These are phyloP conservation scores for Coptodon rendalli DNA, from an alignment of 2,113 vertebrate genomes.

Conservation along the genomic window DNA sequence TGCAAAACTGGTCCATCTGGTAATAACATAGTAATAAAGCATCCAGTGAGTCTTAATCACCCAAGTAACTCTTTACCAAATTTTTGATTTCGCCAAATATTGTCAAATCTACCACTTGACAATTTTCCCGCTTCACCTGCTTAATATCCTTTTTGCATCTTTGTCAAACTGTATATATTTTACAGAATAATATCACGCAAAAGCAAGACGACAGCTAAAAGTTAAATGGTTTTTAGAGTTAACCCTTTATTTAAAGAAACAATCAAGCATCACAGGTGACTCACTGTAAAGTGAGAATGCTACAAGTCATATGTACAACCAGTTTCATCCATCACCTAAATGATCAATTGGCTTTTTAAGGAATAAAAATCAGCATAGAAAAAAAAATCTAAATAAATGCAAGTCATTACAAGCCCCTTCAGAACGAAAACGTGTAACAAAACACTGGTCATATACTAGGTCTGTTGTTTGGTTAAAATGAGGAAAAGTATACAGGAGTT, in stretches of 20 bases:
- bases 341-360: not conserved
- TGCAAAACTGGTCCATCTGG: not conserved
- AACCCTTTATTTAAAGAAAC: slow-evolving; percentile 52
- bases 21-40: not conserved
- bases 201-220: not conserved
- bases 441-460: not conserved
- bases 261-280: not conserved
- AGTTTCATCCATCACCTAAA: not conserved
- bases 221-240: not conserved
- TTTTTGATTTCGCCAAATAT: not conserved
- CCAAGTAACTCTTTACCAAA: not conserved
- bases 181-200: not conserved
- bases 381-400: not conserved
- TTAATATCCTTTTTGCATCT: not conserved
- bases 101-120: not conserved
- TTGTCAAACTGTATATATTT: not conserved
- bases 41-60: not conserved
- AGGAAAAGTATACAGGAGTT: not conserved
- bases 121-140: not conserved
- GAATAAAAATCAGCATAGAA: not conserved
- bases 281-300: slow-evolving; percentile 34
- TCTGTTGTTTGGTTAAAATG: not conserved
- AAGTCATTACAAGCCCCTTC: not conserved
- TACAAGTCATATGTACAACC: slow-evolving; percentile 33
- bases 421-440: not conserved